Evolutionary conservation across 2,113 vertebrate genomes (phyloP).

Genomic region (Potamarius usumacintae): DNA sequence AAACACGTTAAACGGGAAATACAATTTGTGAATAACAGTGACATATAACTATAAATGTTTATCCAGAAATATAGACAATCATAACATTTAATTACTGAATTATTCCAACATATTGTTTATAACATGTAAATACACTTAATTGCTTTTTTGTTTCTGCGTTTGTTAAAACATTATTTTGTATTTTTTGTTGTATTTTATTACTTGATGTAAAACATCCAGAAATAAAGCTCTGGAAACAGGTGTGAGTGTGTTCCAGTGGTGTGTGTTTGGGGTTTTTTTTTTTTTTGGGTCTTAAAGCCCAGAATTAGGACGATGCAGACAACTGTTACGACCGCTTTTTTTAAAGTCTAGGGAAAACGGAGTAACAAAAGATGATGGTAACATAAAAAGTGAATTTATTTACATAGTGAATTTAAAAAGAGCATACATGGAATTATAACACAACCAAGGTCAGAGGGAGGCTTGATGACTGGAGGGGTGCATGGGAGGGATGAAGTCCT

Average conservation of each 20-base stretch:
- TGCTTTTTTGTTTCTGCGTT: slow-evolving; percentile 61
- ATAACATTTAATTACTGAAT: slow-evolving; percentile 87
- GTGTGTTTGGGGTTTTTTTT: neutral
- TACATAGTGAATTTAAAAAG: too few species aligned
- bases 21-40: slow-evolving; percentile 73
- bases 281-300: too few species aligned
- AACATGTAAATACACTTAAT: slow-evolving; percentile 93
- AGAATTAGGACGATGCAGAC: too few species aligned
- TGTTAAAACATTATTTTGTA: slow-evolving; percentile 99
- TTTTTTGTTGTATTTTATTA: slow-evolving; percentile 99
- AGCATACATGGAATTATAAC: too few species aligned
- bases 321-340: too few species aligned
- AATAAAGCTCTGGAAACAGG: slow-evolving; percentile 97
- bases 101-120: slow-evolving; percentile 95
- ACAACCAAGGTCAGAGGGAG: too few species aligned
- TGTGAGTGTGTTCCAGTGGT: slow-evolving; percentile 14
- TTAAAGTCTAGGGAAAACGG: too few species aligned
- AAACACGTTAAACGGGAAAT: slow-evolving; percentile 47
- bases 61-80: slow-evolving; percentile 94
- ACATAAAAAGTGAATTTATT: too few species aligned
- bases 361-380: too few species aligned
- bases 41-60: slow-evolving; percentile 75
- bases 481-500: too few species aligned
- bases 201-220: slow-evolving; percentile 98
- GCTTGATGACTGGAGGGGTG: too few species aligned